Base-by-base conservation (phyloP, 2,113 vertebrate species). In the Ictalurus punctatus region DNA sequence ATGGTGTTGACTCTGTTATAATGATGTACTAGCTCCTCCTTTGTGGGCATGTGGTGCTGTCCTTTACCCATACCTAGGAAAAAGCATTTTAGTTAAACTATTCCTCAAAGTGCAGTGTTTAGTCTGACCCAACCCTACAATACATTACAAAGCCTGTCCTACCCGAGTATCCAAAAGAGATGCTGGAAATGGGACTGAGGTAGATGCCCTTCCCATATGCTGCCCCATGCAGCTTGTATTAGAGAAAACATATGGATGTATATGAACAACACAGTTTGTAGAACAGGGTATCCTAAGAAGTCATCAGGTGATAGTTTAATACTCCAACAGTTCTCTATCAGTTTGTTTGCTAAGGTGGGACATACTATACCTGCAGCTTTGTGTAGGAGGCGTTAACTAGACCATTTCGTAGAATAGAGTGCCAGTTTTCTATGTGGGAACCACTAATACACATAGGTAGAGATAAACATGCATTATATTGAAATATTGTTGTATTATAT, bases 381-480 rank as follows among this genome's bases (percentile, higher is more conserved):
- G 98, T 99, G 94, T 99, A 99, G 94, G 98, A 99, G 86, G 98
- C 98, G 92, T 99, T 99, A 94, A 99, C 98, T 94, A 99, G 97
- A 94, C 98, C 98, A 73, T 99, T 99, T 94, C 98, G 97, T 94
- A 99, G 97, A 95, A 99, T 98, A 92, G 98, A 99, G 93, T 99
- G 98, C 98, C 98, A 99, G 95, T 99, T 99, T 96, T 99, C 98
- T 95, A 99, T 99, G 95, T 99, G 98, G 95, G 98, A 99, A 95
- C 98, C 98, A 91, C 98, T 99, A 94, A 71, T 73, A 71, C n/a
- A 71, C 27, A 71, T 54, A 6, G 37, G 4, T 21, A 71, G 16
- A 69, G n/a, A 85, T 1, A 34, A 30, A 56, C 6, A 25, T 44
- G 13, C 14, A 27, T 40, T 63, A 63, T 40, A 83, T 61, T 63